Evolutionary conservation across 2,113 vertebrate species (phyloP), one percentile per base, ranked within the genome.

Genomic region (Cardinalis cardinalis): DNA sequence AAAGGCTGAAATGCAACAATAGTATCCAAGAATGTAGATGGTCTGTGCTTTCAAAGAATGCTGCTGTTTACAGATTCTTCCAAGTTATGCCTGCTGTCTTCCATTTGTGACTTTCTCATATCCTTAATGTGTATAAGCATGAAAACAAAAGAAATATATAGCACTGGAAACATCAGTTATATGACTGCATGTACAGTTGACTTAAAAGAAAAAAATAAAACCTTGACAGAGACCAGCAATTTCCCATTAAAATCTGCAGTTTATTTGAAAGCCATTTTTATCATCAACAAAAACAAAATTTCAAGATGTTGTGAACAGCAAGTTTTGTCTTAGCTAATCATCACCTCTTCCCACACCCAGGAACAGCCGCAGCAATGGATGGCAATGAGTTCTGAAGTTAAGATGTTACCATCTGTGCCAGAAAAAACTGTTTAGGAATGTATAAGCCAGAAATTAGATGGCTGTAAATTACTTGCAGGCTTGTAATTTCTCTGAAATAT

Each of bases 291-390:
- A 80, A 88, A 89, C 36, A 58, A 93, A 81, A 71, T 90, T 91
- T 71, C 84, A 84, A 75, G 77, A 95, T 79, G 58, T 82, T 87
- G 53, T 63, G 63, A 95, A 87, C 71, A 85, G 59, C 59, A 76
- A 92, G 55, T 85, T 96, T 95, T 92, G 71, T 76, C 84, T 94
- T 87, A 84, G 76, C 63, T 92, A 87, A 89, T 93, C 85, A 75
- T 89, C 89, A 93, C 74, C 51, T 92, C 84, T 92, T 92, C 91
- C 89, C 84, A 95, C 87, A 93, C 51, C 51, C 59, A 84, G 40
- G 38, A 95, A 66, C 53, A 94, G 81, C 84, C 87, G 94, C 82
- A 96, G 87, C 51, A 84, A 89, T 61, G 81, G 74, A 88, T 89
- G 46, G 81, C 53, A 94, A 74, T 58, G 53, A 79, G 24, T 82